These are phyloP conservation scores for Campoletis raptor DNA, from an alignment of 2,888 invertebrate genomes.

Conservation along the genomic window DNA sequence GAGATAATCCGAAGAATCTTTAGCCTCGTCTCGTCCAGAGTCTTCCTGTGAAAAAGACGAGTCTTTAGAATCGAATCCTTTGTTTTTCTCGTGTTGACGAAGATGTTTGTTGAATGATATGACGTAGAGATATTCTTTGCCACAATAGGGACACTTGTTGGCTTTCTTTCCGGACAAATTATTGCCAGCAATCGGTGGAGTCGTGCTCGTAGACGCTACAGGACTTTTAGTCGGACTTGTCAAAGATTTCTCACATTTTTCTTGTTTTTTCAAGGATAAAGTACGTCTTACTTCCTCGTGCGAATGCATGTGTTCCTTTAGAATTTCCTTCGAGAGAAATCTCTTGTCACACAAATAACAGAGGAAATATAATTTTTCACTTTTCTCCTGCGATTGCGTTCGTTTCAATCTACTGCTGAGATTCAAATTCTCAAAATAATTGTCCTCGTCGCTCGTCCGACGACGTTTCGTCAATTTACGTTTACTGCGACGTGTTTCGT, in stretches of 20 bases:
- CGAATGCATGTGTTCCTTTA: conserved; percentile 83
- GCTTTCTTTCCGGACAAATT: conserved; percentile 79
- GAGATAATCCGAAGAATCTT: conserved; percentile 71
- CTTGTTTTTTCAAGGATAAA: conserved; percentile 76
- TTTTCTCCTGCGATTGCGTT: conserved; percentile 74
- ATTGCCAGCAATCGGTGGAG: conserved; percentile 23
- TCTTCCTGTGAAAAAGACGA: conserved; percentile 73
- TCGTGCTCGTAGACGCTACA: conserved; percentile 33
- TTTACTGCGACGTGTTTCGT: conserved; percentile 77
- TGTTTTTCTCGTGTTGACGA: conserved; percentile 81
- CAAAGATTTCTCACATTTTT: conserved; percentile 75
- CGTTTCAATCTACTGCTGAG: conserved; percentile 81
- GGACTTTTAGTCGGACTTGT: conserved; percentile 33
- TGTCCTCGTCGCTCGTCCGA: conserved; percentile 77
- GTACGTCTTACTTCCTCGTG: conserved; percentile 82
- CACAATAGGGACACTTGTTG: conserved; percentile 83
- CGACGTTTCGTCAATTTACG: conserved; percentile 71
- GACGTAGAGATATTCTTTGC: conserved; percentile 83
- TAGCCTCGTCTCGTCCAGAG: conserved; percentile 70
- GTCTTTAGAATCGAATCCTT: conserved; percentile 70
- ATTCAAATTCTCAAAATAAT: conserved; percentile 83
- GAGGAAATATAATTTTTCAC: conserved; percentile 80
- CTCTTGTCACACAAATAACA: conserved; percentile 83
- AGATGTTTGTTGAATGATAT: conserved; percentile 83
- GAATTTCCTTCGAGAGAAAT: conserved; percentile 80